Conservation (phyloP, 2,888 invertebrate species). For the Malthinus flaveolus region DNA sequence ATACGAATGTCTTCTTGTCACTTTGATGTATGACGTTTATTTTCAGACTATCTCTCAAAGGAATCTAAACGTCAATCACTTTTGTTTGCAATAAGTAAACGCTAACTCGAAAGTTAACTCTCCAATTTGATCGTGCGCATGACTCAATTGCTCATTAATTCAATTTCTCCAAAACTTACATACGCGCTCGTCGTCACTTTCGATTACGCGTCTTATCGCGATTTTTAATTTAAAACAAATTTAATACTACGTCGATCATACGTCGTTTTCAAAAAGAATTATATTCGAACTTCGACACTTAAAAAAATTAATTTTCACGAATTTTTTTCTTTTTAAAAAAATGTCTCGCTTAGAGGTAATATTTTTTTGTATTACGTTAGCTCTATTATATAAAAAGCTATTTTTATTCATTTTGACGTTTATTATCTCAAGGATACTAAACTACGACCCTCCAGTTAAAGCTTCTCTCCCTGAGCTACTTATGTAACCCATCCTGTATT, state of each 20-base stretch:
- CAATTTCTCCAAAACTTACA: too few relatives aligned
- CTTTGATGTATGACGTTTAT: slow-evolving; percentile 17
- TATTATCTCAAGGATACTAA: slow-evolving; percentile 19
- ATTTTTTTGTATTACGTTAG: slow-evolving; percentile 15
- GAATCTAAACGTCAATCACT: too few relatives aligned
- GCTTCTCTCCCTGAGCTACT: slow-evolving; percentile 17
- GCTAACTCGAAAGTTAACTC: too few relatives aligned
- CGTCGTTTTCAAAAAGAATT: not conserved
- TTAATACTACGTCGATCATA: too few relatives aligned
- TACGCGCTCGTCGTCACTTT: too few relatives aligned
- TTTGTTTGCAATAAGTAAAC: too few relatives aligned
- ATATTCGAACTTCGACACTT: not conserved
- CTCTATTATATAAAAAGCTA: slow-evolving; percentile 19
- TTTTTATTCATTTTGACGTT: slow-evolving; percentile 22
- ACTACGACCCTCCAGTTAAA: slow-evolving; percentile 19
- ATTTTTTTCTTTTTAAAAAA: slow-evolving; percentile 1
- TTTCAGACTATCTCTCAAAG: not conserved
- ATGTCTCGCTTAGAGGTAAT: not conserved
- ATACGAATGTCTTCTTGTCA: slow-evolving; percentile 6
- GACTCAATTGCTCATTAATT: too few relatives aligned
- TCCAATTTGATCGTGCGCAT: too few relatives aligned
- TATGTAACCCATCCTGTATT: slow-evolving; percentile 16
- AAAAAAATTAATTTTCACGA: not conserved
- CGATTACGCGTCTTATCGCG: too few relatives aligned
- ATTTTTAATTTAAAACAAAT: too few relatives aligned